Base-by-base conservation (phyloP, 2,888 invertebrate genomes). In the Macroteleia sp. region DNA sequence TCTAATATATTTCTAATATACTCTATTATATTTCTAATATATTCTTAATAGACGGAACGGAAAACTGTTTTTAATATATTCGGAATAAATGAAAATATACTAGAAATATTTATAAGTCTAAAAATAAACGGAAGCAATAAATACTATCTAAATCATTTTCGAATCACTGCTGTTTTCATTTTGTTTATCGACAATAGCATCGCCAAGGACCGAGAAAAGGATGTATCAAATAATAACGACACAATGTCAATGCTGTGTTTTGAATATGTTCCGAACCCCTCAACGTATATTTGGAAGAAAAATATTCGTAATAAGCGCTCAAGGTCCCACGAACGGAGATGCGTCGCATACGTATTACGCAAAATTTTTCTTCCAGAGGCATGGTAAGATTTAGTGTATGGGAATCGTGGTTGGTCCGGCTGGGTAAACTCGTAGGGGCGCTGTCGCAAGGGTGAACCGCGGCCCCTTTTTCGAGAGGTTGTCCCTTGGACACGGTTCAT, bases 401-500 rank as follows among this genome's bases (percentile, higher is more conserved):
- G 87, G 89, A 88, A 87, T 80, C 75, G 79, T 75, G 81, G 80
- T 75, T 71, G 83, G 87, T 87, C 89, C 88, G 89, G 89, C 89
- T 89, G 89, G 85, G 87, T 85, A 88, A 89, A 89, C 87, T 84
- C 79, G 57, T 76, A 85, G 82, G 85, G 81, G 67, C 44, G 36
- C 28, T 41, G 76, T 77, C 77, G 81, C n/a, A 79, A 80, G 78
- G 79, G 77, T 73, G 57, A 66, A 61, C 2, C 36, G 50, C 32
- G 62, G 66, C 57, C 67, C 70, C 74, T 64, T 54, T 52, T 50
- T 66, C 54, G 48, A 56, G 61, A 69, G 57, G 48, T 46, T 16
- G 32, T 76, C 87, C 89, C 87, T 87, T 83, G 87, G 90, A 89
- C 81, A 90, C 89, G 89, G 85, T 87, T 90, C 90, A 89, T 90